A percentile compares a stretch with the other conserved stretches of the same genome.
Evolutionary conservation across 2,113 vertebrate species (phyloP).

Genomic region (Podarcis raffonei): DNA sequence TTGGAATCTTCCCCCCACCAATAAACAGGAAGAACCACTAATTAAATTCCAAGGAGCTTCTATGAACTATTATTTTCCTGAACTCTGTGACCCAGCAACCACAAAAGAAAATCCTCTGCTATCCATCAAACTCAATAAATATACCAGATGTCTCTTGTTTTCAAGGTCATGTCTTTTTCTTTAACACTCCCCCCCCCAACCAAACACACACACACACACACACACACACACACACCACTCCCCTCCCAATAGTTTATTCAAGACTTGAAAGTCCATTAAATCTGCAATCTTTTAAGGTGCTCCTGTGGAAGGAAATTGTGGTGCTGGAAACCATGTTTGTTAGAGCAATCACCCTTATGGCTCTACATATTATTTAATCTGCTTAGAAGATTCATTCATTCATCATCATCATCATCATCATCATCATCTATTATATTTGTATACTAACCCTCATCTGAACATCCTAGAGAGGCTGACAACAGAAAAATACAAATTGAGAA

Average conservation of each 20-base stretch:
- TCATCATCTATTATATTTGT: too few species aligned
- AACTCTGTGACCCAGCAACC: not conserved
- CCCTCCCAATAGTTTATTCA: not conserved
- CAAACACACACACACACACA: too few species aligned
- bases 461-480: too few species aligned
- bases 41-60: not conserved
- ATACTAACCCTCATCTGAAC: too few species aligned
- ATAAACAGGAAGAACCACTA: not conserved
- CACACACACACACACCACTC: too few species aligned
- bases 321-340: not conserved
- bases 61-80: not conserved
- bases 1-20: not conserved
- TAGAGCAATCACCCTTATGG: too few species aligned
- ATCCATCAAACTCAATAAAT: not conserved
- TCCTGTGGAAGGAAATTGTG: not conserved
- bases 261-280: not conserved
- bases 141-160: not conserved
- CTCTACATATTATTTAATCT: too few species aligned
- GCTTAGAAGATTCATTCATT: too few species aligned
- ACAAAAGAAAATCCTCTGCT: not conserved
- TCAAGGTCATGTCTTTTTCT: not conserved
- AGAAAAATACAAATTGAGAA: too few species aligned
- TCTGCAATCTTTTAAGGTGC: not conserved
- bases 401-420: too few species aligned
- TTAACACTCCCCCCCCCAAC: not conserved